phyloP scores from a whole-genome alignment of 2,888 invertebrate species.

The Micropterix aruncella region DNA sequence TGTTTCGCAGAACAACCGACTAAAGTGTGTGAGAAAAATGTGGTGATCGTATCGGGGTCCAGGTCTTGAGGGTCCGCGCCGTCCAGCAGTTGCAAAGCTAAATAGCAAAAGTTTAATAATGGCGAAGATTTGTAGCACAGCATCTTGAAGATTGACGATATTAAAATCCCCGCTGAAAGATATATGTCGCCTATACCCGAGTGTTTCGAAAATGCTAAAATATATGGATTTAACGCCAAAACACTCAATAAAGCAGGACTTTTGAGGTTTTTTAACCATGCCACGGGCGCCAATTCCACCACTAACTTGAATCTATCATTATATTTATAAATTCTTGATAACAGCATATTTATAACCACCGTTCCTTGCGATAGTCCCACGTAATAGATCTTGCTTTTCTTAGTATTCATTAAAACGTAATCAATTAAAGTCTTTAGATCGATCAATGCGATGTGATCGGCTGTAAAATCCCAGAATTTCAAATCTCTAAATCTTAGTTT shows the following conservation, averaged over 20 bases:
- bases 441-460: not conserved
- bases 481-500: not conserved
- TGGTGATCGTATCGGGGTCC: too few relatives aligned
- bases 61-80: too few relatives aligned
- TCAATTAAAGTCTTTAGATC: not conserved
- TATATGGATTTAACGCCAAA: too few relatives aligned
- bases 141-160: too few relatives aligned
- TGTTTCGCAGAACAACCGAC: slow-evolving; percentile 19
- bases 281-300: not conserved
- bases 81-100: too few relatives aligned
- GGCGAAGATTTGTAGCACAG: too few relatives aligned
- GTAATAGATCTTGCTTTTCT: not conserved
- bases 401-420: not conserved
- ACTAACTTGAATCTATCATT: not conserved
- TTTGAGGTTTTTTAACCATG: not conserved
- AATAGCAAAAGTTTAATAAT: too few relatives aligned
- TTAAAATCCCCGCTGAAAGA: too few relatives aligned
- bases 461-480: not conserved
- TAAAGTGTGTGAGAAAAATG: slow-evolving; percentile 19
- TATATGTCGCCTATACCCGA: too few relatives aligned
- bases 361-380: not conserved
- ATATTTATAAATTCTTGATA: not conserved
- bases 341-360: not conserved
- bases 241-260: not conserved
- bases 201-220: too few relatives aligned